Evolutionary conservation across 2,888 invertebrate species (phyloP).

Genomic region (Plusia festucae): DNA sequence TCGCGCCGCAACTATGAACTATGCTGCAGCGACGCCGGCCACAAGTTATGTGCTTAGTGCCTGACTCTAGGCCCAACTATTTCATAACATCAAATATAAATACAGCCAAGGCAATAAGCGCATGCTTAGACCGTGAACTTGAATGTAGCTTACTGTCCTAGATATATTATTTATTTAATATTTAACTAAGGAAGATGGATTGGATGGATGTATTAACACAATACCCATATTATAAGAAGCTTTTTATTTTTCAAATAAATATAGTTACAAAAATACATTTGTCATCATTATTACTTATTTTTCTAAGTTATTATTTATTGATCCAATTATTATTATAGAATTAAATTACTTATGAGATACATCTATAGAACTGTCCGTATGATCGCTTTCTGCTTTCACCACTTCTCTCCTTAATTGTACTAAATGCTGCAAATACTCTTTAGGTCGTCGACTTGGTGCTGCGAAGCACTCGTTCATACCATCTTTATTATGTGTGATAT

Average conservation of each 20-base stretch:
- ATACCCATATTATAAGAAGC: background rate
- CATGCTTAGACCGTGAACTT: conserved; percentile 50
- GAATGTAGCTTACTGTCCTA: conserved; percentile 12
- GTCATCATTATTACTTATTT: conserved; percentile 4
- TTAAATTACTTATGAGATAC: conserved; percentile 43
- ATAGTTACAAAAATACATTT: conserved; percentile 3
- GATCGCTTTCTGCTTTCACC: conserved; percentile 85
- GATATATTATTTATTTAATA: too few relatives aligned
- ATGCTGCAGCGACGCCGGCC: conserved; percentile 36
- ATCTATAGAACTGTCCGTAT: conserved; percentile 63
- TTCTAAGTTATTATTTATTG: conserved; percentile 5
- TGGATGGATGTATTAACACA: too few relatives aligned
- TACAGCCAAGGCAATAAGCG: conserved; percentile 11
- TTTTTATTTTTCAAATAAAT: background rate
- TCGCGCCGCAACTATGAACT: conserved; percentile 23
- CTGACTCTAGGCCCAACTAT: conserved; percentile 53
- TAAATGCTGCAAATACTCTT: conserved; percentile 89
- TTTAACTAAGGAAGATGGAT: background rate
- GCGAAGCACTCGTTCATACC: conserved; percentile 36
- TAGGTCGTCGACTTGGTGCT: conserved; percentile 77
- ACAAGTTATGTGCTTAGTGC: conserved; percentile 36
- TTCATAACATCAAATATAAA: conserved; percentile 56
- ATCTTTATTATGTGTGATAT: conserved; percentile 65
- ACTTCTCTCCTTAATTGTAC: conserved; percentile 88
- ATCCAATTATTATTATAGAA: too few relatives aligned